Conservation (phyloP, 2,797 vertebrate species). For the Lepus townsendii region DNA sequence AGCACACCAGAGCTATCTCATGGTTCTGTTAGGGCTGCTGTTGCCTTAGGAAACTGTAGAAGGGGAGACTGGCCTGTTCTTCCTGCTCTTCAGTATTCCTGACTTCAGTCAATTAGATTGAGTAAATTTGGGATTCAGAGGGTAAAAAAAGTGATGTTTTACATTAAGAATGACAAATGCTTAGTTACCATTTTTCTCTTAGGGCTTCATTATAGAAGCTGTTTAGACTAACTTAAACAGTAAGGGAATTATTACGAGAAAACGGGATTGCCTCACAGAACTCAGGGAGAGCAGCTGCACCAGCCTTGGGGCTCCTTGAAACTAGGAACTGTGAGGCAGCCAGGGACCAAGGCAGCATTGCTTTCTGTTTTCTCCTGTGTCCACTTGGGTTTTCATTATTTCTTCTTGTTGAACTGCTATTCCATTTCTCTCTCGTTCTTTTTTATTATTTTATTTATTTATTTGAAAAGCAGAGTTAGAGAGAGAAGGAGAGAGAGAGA, state of each 20-base stretch:
- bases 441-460: too few relatives aligned
- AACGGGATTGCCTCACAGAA: not conserved
- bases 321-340: not conserved
- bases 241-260: conserved; percentile 10
- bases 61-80: not conserved
- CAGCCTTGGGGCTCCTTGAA: not conserved
- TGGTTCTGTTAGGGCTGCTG: not conserved
- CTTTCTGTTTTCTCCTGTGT: not conserved
- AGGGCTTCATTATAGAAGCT: conserved; percentile 32
- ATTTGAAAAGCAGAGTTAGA: too few relatives aligned
- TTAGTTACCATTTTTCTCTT: conserved; percentile 22
- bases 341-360: not conserved
- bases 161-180: conserved; percentile 41
- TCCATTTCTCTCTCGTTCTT: not conserved
- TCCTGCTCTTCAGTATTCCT: not conserved
- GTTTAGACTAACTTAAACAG: not conserved
- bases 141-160: conserved; percentile 35
- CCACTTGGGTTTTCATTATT: not conserved
- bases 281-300: not conserved
- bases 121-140: not conserved
- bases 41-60: not conserved
- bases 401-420: not conserved
- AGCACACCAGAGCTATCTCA: not conserved
- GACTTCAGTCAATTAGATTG: conserved; percentile 15
- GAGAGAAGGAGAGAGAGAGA: too few relatives aligned